Evolutionary conservation across 2,113 vertebrate species (phyloP).

Genomic region (Cochlearius cochlearius): DNA sequence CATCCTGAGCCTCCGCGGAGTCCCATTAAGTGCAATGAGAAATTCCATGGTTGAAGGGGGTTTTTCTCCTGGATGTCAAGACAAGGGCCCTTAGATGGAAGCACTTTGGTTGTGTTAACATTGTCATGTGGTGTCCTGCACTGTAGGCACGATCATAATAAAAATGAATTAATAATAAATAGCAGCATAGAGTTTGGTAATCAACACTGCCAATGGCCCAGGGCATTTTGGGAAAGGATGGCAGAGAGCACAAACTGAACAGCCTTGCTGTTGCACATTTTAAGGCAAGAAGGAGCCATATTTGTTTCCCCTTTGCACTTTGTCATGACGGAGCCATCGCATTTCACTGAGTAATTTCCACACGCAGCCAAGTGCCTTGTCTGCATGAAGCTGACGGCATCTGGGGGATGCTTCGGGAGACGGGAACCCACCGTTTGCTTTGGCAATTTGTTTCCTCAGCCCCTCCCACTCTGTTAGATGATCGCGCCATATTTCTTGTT

Average conservation of each 20-base stretch:
- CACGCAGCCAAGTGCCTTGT: fast-evolving
- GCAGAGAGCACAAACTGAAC: neutral
- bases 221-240: neutral
- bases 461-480: neutral
- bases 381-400: neutral
- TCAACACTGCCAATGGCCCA: neutral
- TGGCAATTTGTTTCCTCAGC: neutral
- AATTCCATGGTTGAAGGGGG: neutral
- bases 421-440: neutral
- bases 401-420: neutral
- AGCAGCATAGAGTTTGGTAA: neutral
- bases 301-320: neutral
- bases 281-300: neutral
- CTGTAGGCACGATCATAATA: neutral
- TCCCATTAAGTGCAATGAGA: neutral
- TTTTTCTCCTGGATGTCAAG: neutral
- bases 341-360: neutral
- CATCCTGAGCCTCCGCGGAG: neutral
- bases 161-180: neutral
- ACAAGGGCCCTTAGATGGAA: neutral
- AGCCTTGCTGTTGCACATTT: neutral
- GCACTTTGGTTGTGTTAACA: neutral
- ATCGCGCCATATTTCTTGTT: neutral
- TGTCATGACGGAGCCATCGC: neutral
- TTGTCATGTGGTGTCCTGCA: neutral